Conservation (phyloP, 2,113 vertebrate genomes). For the Scortum barcoo region DNA sequence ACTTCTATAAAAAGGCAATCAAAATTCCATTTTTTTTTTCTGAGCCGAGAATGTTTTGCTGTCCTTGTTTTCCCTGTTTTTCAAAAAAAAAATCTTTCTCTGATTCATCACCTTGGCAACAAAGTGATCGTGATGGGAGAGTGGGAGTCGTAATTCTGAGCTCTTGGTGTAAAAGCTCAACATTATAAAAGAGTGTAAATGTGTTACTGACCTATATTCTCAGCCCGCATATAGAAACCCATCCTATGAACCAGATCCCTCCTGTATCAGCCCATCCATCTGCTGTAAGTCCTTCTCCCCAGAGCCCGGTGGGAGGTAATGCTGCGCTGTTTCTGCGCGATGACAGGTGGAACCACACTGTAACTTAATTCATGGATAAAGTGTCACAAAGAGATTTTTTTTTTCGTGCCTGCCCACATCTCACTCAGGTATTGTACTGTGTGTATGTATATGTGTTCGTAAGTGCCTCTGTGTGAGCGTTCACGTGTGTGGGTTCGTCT, state of each 20-base stretch:
- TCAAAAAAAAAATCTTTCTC: conserved; percentile 14
- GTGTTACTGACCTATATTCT: conserved; percentile 79
- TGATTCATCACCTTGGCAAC: conserved; percentile 73
- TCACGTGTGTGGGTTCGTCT: background rate
- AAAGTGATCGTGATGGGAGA: conserved; percentile 58
- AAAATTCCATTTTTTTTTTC: conserved; percentile 15
- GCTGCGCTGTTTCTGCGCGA: conserved; percentile 35
- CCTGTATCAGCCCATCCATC: conserved; percentile 72
- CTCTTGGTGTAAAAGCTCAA: conserved; percentile 59
- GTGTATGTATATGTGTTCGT: conserved; percentile 6
- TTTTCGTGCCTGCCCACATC: conserved; percentile 30
- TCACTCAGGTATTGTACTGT: conserved; percentile 45
- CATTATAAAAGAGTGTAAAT: conserved; percentile 74
- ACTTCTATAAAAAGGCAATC: conserved; percentile 17
- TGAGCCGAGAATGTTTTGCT: conserved; percentile 28
- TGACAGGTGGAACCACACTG: conserved; percentile 62
- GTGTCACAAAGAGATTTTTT: conserved; percentile 57
- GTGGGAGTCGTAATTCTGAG: conserved; percentile 69
- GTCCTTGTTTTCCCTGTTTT: conserved; percentile 23
- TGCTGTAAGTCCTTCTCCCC: conserved; percentile 67
- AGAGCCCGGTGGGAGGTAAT: conserved; percentile 62
- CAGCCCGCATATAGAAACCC: conserved; percentile 68
- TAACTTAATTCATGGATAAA: conserved; percentile 57
- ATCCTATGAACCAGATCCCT: conserved; percentile 72
- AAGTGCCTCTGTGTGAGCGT: conserved; percentile 2